phyloP scores from a whole-genome alignment of 2,113 vertebrate species.

The Coptodon bakossiorum region DNA sequence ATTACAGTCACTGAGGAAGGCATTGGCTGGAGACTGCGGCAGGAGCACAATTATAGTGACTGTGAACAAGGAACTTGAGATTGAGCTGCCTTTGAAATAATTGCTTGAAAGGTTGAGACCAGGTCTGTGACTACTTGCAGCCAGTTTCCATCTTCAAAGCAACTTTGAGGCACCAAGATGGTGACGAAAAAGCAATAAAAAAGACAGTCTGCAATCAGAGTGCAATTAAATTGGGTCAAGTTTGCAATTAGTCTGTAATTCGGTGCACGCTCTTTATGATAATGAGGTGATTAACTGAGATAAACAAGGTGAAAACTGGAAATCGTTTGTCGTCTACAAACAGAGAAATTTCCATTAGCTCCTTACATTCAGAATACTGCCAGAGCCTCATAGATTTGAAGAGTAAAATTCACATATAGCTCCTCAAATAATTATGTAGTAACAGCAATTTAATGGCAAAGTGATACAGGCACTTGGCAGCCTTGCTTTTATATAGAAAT shows the following conservation, averaged over 20 bases:
- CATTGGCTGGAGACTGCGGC: not conserved
- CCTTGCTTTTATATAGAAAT: no score
- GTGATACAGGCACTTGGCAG: not conserved
- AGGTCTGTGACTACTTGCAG: not conserved
- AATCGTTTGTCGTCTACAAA: not conserved
- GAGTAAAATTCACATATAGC: not conserved
- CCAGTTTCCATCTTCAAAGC: not conserved
- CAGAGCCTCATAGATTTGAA: not conserved
- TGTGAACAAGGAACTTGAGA: not conserved
- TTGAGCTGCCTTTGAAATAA: not conserved
- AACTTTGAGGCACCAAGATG: not conserved
- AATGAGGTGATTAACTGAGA: not conserved
- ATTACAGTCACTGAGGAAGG: not conserved
- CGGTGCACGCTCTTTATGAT: not conserved
- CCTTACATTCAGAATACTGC: not conserved
- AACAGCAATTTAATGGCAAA: not conserved
- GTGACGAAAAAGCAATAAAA: fast-evolving
- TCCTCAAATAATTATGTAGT: not conserved
- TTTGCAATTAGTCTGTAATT: not conserved
- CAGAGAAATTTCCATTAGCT: not conserved
- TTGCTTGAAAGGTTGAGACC: not conserved
- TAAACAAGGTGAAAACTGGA: not conserved
- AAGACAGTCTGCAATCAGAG: not conserved
- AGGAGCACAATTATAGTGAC: not conserved
- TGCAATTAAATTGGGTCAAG: not conserved